Conservation (phyloP, 64 coral and sea anemone species). For the Orbicella faveolata region DNA sequence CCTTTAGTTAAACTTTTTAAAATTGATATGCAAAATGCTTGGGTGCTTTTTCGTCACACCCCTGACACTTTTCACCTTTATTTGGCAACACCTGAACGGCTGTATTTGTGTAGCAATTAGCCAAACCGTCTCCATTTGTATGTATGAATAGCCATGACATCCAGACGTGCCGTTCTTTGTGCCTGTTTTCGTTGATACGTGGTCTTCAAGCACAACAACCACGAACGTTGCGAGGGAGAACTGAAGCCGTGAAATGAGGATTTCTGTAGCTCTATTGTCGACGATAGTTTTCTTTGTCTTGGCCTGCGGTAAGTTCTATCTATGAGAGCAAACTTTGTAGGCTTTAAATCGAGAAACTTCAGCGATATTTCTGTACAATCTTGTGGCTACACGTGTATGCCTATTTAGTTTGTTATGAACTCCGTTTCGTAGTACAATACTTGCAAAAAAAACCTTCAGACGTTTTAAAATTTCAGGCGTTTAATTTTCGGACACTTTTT, state of each 20-base stretch:
- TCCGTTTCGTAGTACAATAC: too few relatives aligned
- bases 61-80: neutral
- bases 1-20: neutral
- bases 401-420: too few relatives aligned
- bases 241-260: neutral
- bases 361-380: neutral
- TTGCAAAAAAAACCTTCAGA: too few relatives aligned
- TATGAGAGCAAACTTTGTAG: neutral
- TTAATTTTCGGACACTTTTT: too few relatives aligned
- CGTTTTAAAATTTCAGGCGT: too few relatives aligned
- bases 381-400: too few relatives aligned
- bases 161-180: neutral
- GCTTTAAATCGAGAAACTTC: neutral
- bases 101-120: neutral
- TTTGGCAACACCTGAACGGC: neutral
- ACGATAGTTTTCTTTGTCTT: neutral
- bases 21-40: neutral
- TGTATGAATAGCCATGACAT: neutral
- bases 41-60: neutral
- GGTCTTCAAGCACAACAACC: neutral
- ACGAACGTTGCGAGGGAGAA: neutral
- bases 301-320: constrained; percentile 1
- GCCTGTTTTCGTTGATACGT: too few relatives aligned
- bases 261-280: neutral
- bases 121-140: neutral